Percentiles rank a stretch among this genome's conserved stretches.
phyloP scores from a whole-genome alignment of 2,113 vertebrate genomes.

The Limnothrissa miodon region DNA sequence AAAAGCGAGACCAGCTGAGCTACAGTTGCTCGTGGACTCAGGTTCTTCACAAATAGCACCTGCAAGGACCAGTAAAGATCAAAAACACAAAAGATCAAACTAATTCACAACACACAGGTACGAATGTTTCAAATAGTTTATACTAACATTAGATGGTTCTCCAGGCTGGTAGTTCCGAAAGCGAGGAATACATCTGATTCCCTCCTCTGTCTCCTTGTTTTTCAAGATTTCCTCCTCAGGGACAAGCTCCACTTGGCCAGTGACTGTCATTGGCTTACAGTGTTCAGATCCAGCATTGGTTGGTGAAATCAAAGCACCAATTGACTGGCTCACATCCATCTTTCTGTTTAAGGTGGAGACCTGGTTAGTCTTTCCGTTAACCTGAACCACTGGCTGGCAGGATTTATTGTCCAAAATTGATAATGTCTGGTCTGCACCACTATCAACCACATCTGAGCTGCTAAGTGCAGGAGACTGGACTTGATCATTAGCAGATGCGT shows the following conservation, averaged over 20 bases:
- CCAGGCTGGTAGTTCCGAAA: slow-evolving; percentile 86
- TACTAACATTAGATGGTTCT: slow-evolving; percentile 78
- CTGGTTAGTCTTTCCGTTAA: slow-evolving; percentile 44
- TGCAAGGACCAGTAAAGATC: slow-evolving; percentile 49
- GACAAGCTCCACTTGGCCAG: slow-evolving; percentile 74
- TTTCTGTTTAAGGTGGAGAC: slow-evolving; percentile 47
- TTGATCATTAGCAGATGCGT: neutral
- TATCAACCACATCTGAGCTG: neutral
- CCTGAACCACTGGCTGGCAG: slow-evolving; percentile 30
- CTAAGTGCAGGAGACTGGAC: neutral
- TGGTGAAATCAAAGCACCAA: slow-evolving; percentile 58
- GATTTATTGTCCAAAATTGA: neutral
- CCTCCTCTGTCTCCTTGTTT: slow-evolving; percentile 81
- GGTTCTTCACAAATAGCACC: slow-evolving; percentile 92
- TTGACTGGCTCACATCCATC: slow-evolving; percentile 66
- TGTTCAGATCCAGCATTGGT: slow-evolving; percentile 42
- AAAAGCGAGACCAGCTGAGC: slow-evolving; percentile 88
- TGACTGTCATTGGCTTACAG: slow-evolving; percentile 63
- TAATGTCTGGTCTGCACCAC: neutral
- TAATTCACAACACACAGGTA: neutral
- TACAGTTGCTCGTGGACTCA: slow-evolving; percentile 76
- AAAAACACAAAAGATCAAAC: neutral
- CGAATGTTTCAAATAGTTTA: neutral
- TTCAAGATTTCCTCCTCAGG: slow-evolving; percentile 82
- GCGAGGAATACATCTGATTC: slow-evolving; percentile 77